These are phyloP conservation scores for Drosophila ambigua DNA, from an alignment of 1,140 invertebrate genomes.

Conservation along the genomic window DNA sequence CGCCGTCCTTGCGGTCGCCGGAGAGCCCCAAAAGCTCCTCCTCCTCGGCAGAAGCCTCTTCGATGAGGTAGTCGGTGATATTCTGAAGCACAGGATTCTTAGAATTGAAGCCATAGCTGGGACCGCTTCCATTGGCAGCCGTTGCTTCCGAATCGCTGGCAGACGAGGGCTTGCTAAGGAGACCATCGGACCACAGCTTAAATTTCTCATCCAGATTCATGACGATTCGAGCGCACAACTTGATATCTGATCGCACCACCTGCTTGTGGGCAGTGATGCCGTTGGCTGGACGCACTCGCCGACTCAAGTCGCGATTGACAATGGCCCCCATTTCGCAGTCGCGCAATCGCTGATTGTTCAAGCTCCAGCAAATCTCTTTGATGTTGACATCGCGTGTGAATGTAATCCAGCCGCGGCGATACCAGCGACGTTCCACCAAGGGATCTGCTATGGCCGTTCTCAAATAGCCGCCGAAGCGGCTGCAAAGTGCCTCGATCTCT, in stretches of 20 bases:
- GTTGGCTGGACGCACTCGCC: constrained; percentile 95
- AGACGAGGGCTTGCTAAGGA: neutral
- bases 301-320: constrained; percentile 96
- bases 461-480: constrained; percentile 97
- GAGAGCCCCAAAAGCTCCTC: constrained; percentile 95
- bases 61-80: constrained; percentile 99
- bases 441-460: constrained; percentile 98
- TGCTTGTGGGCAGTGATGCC: constrained; percentile 96
- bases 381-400: constrained; percentile 98
- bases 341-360: constrained; percentile 94
- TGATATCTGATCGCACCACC: constrained; percentile 96
- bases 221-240: constrained; percentile 97
- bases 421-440: constrained; percentile 96
- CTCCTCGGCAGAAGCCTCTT: constrained; percentile 99
- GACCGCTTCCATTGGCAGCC: constrained; percentile 56
- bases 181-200: constrained; percentile 88
- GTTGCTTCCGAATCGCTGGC: constrained; percentile 83
- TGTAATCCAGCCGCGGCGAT: constrained; percentile 98
- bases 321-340: constrained; percentile 97
- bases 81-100: constrained; percentile 98
- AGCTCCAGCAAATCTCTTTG: constrained; percentile 99
- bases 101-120: constrained; percentile 92
- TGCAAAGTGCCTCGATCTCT: constrained; percentile 98
- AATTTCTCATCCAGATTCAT: constrained; percentile 95
- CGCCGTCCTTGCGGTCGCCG: constrained; percentile 85